These are phyloP conservation scores for Prolemur simus DNA, from an alignment of 2,113 vertebrate species.

Conservation along the genomic window DNA sequence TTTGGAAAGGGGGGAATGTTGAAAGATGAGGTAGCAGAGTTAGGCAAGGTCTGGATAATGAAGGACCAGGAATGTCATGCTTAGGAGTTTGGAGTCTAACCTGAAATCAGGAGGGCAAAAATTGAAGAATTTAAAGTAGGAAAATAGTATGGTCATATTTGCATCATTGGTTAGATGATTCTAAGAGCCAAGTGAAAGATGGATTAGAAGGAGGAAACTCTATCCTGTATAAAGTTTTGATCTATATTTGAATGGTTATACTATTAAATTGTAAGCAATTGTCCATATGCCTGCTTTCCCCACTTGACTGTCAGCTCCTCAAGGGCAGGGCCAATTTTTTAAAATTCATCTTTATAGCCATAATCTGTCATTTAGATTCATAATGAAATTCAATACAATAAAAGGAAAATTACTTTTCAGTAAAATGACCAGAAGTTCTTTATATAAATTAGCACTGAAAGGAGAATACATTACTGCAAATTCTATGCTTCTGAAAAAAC, in stretches of 20 bases:
- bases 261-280: not conserved
- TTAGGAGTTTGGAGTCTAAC: not conserved
- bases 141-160: not conserved
- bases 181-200: not conserved
- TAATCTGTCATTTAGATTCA: not conserved
- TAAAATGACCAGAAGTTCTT: not conserved
- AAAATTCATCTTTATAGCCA: not conserved
- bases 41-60: not conserved
- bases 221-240: not conserved
- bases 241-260: not conserved
- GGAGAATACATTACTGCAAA: not conserved
- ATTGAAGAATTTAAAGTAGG: not conserved
- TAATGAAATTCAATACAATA: not conserved
- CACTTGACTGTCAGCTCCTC: not conserved
- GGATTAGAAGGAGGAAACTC: not conserved
- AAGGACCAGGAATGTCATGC: not conserved
- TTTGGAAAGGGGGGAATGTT: not conserved
- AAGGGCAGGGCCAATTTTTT: not conserved
- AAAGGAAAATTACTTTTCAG: not conserved
- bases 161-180: not conserved
- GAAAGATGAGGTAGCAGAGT: not conserved
- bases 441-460: constrained; percentile 9
- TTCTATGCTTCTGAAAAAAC: not conserved
- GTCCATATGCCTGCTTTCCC: not conserved
- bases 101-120: not conserved